Evolutionary conservation across 2,113 vertebrate species (phyloP).

Genomic region (Otus sunia): DNA sequence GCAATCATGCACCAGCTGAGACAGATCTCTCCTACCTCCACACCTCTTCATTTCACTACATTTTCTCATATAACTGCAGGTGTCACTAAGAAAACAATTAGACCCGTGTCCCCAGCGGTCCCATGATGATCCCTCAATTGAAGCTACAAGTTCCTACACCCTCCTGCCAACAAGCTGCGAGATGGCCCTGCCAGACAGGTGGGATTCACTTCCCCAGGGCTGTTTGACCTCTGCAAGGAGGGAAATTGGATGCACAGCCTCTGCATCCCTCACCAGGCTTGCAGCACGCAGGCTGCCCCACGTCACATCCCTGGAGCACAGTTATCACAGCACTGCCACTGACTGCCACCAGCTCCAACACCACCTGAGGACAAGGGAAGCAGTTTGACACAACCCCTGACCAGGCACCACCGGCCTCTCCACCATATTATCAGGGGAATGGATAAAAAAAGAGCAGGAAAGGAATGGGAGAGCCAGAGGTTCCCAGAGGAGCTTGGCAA

Average conservation of each 20-base stretch:
- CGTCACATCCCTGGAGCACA: rapidly evolving
- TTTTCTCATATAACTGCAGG: neutral
- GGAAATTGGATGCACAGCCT: neutral
- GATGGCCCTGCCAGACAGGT: no score
- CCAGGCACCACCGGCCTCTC: neutral
- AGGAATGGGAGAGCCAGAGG: neutral
- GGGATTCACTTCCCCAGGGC: neutral
- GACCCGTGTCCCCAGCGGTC: neutral
- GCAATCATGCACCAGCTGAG: neutral
- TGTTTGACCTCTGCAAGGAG: neutral
- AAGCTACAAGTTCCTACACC: neutral
- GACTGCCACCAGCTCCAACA: neutral
- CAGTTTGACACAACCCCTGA: neutral
- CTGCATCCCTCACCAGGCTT: neutral
- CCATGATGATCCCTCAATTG: neutral
- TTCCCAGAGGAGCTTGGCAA: neutral
- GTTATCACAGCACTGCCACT: neutral
- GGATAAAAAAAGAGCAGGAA: neutral
- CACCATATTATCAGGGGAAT: neutral
- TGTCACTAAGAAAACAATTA: neutral
- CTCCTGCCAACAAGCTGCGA: neutral
- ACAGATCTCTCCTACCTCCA: neutral
- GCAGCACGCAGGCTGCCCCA: neutral
- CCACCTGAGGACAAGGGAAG: neutral
- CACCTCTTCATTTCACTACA: neutral